Base-by-base conservation (phyloP, 2,888 invertebrate species). In the Phasia obesa region DNA sequence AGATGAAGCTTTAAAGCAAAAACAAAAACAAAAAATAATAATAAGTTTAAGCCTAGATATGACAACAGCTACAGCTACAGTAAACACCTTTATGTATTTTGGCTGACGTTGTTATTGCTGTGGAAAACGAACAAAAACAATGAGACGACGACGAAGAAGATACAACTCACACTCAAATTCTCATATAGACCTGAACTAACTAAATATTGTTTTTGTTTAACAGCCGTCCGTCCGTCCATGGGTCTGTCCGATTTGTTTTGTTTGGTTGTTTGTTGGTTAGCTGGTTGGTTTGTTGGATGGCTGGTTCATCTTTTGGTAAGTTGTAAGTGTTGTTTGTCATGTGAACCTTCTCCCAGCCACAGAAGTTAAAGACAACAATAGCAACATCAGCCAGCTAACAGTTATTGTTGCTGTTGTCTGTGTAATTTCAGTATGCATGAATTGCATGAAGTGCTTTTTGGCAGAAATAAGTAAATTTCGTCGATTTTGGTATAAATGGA, bases 401-500 rank as follows among this genome's bases (percentile, higher is more conserved):
- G 49, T 42, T 49, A 51, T 19, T 47, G 44, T 53, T 42, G 31
- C 49, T 51, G 62, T 60, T 74, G 64, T 38, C 27, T 44, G 35
- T 64, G 64, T 59, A 44, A 19, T 25, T 51, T 70, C 65, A 70
- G 70, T 59, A 76, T 83, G 53, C 71, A 78, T 55, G 59, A 44
- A 75, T 79, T 75, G 79, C 71, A 83, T 83, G 79, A 76, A 79
- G 60, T 49, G 76, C 47, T 73, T 76, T 80, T 84, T 64, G 79
- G 76, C 70, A 73, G 53, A 69, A 74, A 60, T 67, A 76, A 73
- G 64, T 84, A 73, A 85, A 82, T 85, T 87, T 90, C 88, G 88
- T 91, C 91, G 86, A 85, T 89, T 87, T 90, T 88, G 88, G 91
- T 91, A 91, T 91, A 91, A 91, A 91, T 91, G 90, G 91, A 88